Conservation (phyloP, 2,797 vertebrate genomes). For the Rhinichthys osculus region DNA sequence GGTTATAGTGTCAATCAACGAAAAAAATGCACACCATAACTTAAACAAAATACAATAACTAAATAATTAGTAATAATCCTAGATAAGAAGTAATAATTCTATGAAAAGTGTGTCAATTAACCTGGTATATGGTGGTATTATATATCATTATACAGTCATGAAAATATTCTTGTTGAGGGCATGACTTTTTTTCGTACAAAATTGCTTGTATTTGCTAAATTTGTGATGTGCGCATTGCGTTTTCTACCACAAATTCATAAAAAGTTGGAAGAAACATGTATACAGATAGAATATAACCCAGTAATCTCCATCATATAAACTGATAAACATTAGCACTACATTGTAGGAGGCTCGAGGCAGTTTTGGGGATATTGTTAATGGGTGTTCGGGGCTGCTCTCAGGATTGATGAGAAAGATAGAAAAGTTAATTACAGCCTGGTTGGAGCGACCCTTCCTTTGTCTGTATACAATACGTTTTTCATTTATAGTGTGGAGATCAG, state of each 20-base stretch:
- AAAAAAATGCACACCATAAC: not conserved
- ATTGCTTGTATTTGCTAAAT: not conserved
- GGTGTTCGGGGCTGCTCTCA: slow-evolving; percentile 67
- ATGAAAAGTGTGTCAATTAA: too few relatives aligned
- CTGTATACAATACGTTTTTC: slow-evolving; percentile 78
- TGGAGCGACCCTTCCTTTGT: slow-evolving; percentile 60
- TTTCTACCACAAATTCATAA: not conserved
- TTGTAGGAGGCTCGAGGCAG: slow-evolving; percentile 53
- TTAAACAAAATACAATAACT: not conserved
- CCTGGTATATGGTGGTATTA: not conserved
- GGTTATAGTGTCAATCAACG: not conserved
- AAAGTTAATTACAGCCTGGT: slow-evolving; percentile 78
- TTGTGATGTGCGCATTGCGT: not conserved
- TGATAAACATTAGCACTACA: slow-evolving; percentile 20
- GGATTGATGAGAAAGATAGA: slow-evolving; percentile 69
- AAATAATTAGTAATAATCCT: not conserved
- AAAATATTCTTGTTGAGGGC: not conserved
- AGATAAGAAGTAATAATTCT: too few relatives aligned
- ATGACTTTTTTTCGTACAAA: not conserved
- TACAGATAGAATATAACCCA: not conserved
- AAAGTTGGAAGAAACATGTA: not conserved
- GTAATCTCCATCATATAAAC: not conserved
- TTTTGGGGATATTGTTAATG: slow-evolving; percentile 68
- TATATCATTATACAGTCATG: not conserved
- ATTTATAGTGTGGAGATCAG: slow-evolving; percentile 82